Evolutionary conservation across 2,888 invertebrate species (phyloP), one percentile per base, ranked within the genome.

Genomic region (Pandemis corylana): DNA sequence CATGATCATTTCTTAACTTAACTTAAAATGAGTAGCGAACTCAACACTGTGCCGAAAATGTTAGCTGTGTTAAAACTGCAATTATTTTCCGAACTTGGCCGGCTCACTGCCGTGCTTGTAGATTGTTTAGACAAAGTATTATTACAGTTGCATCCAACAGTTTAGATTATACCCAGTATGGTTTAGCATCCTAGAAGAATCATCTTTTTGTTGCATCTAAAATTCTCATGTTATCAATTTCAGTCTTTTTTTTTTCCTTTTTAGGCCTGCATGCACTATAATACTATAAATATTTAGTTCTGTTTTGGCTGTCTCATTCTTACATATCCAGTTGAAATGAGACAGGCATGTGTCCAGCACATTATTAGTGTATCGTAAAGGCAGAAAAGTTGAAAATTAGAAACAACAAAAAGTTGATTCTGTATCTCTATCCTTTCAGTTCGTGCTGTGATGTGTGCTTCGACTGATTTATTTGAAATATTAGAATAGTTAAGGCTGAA

Each of bases 381-480:
- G 0, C 28, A 4, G 28, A 10, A 46, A 46, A 46, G 46, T 51
- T n/a, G 6, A 51, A 51, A 51, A 0, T 51, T 51, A 53, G 62
- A 62, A 42, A 62, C 41, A n/a, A n/a, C 42, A 41, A 36, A n/a
- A 41, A 41, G 44, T 15, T 53, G 41, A 15, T 51, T 13, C n/a
- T 12, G 12, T 15, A 15, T 49, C 53, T 2, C 12, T 65, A 28
- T 13, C 53, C 53, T 80, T 83, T 79, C 75, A 78, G 78, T 88
- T 85, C 81, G 87, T 85, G 82, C 87, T 90, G 88, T 88, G 89
- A 89, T 87, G 84, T 79, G 81, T 84, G 83, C 80, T 86, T 87
- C 83, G 90, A 89, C 89, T 90, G 88, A 89, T 86, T 85, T 83
- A 81, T 83, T 85, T 88, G 81, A 84, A 70, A 84, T 82, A 81